phyloP scores from a whole-genome alignment of 2,888 invertebrate genomes.

The Macropis europaea region DNA sequence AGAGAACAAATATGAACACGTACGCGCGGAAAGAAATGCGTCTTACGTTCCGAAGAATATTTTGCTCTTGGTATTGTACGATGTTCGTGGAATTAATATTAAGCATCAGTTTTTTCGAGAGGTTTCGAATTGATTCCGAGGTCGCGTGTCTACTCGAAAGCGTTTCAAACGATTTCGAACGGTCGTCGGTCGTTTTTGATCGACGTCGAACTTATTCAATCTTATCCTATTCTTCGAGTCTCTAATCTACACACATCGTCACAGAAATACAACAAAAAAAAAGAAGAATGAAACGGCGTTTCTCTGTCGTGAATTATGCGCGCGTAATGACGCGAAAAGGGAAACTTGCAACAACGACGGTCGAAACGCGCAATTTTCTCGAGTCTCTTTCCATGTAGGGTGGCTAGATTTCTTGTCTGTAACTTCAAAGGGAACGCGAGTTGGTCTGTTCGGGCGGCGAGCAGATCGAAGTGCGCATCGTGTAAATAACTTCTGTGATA shows the following conservation, averaged over 20 bases:
- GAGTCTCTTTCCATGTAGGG: constrained; percentile 52
- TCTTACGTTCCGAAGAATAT: not conserved
- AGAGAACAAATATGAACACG: no score
- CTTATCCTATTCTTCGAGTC: not conserved
- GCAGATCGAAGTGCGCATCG: constrained; percentile 46
- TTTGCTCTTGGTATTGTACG: not conserved
- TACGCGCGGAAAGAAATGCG: not conserved
- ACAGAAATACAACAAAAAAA: no score
- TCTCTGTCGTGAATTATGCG: not conserved
- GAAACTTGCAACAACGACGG: not conserved
- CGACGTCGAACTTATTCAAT: not conserved
- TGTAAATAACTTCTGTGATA: constrained; percentile 68
- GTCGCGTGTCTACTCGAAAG: not conserved
- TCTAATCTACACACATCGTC: not conserved
- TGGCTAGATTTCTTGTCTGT: constrained; percentile 56
- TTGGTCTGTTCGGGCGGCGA: constrained; percentile 14
- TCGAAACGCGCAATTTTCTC: constrained; percentile 28
- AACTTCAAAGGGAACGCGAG: constrained; percentile 27
- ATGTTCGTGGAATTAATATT: not conserved
- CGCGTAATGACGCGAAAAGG: not conserved
- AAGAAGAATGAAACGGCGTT: not conserved
- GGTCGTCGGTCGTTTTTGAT: not conserved
- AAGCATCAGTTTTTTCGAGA: not conserved
- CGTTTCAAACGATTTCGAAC: not conserved
- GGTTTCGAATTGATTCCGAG: not conserved